Base-by-base conservation (phyloP, 2,888 invertebrate species). In the Acronicta alni region DNA sequence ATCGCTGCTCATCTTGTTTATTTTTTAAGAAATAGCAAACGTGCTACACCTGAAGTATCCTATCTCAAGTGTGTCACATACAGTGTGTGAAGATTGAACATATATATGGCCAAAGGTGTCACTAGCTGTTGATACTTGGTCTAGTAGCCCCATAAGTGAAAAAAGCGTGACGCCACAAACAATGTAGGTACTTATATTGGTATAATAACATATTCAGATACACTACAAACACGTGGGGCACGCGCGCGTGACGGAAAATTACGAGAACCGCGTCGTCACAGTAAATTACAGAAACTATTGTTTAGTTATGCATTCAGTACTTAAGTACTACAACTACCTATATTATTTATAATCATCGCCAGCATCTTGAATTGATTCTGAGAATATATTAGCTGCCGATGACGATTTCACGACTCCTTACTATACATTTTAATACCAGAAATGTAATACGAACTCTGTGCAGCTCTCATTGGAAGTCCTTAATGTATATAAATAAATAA, bases 251-350 rank as follows among this genome's bases (percentile, higher is more conserved):
- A 53, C 77, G 64, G 71, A 54, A 70, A 75, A 79, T 81, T 79
- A 81, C 74, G 69, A 75, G 57, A 52, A 72, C 67, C 65, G 68
- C 84, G 81, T 82, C 85, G 83, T 82, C 85, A 84, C 77, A 55
- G 53, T 60, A 30, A 6, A 20, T 26, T 51, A 60, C 47, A 65
- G 63, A 60, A 60, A 60, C 41, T 46, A 45, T 49, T 49, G 49
- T 71, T 47, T 58, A 59, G 53, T 72, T 67, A 67, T 47, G 67
- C 60, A 72, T 59, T 67, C 39, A 39, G 30, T n/a, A 35, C 32
- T 30, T 30, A 30, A 12, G 10, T 65, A 58, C 38, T 71, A 45
- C 1, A 7, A 1, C 23, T 23, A 23, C 53, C 64, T 47, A 46
- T 64, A 70, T 47, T 48, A 2, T 41, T 41, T 35, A 38, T 32